Percentiles rank a stretch among this genome's conserved stretches.
phyloP scores from a whole-genome alignment of 2,888 invertebrate species.

The Eulithis testata region DNA sequence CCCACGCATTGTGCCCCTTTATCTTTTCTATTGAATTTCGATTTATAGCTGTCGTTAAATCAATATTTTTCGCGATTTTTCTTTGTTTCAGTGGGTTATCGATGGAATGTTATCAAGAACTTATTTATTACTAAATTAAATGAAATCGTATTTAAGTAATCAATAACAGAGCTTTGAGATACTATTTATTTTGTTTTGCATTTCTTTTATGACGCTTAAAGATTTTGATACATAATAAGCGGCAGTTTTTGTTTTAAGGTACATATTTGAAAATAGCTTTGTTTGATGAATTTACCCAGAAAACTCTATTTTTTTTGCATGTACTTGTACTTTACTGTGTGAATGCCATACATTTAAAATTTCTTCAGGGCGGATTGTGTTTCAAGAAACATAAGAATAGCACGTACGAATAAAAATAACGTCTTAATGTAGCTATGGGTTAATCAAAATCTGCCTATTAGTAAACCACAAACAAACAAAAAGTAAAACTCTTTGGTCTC shows the following conservation, averaged over 20 bases:
- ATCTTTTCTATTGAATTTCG: constrained; percentile 58
- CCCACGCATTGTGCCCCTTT: constrained; percentile 46
- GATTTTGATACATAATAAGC: not conserved
- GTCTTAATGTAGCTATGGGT: not conserved
- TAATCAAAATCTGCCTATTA: constrained; percentile 22
- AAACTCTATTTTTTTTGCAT: too few relatives aligned
- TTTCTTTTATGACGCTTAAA: not conserved
- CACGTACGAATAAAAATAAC: constrained; percentile 2
- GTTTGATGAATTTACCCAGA: too few relatives aligned
- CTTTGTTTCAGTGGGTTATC: constrained; percentile 48
- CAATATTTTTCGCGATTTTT: constrained; percentile 58
- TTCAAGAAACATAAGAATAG: not conserved
- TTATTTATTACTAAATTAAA: constrained; percentile 6
- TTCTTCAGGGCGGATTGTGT: not conserved
- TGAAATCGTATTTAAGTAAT: not conserved
- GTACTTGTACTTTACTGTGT: too few relatives aligned
- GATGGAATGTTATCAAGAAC: constrained; percentile 36
- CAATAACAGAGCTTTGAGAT: not conserved
- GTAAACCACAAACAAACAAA: constrained; percentile 9
- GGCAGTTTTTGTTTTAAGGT: too few relatives aligned
- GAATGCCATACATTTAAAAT: too few relatives aligned
- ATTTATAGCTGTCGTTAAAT: constrained; percentile 62
- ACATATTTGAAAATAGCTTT: too few relatives aligned
- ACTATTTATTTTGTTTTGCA: not conserved
- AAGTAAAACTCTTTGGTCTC: constrained; percentile 10